These are phyloP conservation scores for Oscheius sp. DNA, from an alignment of 2,888 invertebrate species.

Conservation along the genomic window DNA sequence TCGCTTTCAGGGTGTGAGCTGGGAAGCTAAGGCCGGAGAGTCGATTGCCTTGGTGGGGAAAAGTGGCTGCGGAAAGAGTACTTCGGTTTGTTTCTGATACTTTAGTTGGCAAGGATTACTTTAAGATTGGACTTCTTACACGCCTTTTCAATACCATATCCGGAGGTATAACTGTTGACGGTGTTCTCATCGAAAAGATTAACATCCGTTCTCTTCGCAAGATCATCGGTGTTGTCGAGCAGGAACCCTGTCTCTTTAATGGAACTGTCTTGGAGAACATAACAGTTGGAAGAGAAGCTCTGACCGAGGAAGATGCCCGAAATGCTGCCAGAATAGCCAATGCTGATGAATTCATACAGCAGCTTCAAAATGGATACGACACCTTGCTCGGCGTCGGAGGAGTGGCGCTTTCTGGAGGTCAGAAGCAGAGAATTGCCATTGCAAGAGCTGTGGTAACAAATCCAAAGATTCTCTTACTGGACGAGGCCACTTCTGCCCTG, in stretches of 20 bases:
- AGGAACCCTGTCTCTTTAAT: constrained; percentile 59
- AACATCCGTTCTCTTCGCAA: constrained; percentile 41
- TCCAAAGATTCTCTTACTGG: constrained; percentile 73
- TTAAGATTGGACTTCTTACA: constrained; percentile 46
- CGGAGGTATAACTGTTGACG: constrained; percentile 53
- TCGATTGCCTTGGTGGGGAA: constrained; percentile 59
- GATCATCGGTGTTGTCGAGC: constrained; percentile 54
- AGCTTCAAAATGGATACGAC: constrained; percentile 52
- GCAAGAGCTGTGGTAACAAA: constrained; percentile 73
- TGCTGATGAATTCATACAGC: constrained; percentile 61
- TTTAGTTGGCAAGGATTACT: neutral
- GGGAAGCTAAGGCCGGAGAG: constrained; percentile 49
- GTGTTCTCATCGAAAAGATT: constrained; percentile 42
- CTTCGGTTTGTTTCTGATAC: constrained; percentile 41
- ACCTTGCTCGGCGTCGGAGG: constrained; percentile 74
- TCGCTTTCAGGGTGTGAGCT: constrained; percentile 33
- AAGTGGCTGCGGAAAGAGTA: constrained; percentile 62
- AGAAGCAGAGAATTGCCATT: constrained; percentile 74
- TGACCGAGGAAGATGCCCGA: constrained; percentile 34
- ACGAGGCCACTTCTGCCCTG: constrained; percentile 75
- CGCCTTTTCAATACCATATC: constrained; percentile 43
- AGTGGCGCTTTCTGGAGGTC: constrained; percentile 74
- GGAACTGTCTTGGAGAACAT: constrained; percentile 59
- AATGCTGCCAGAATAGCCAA: constrained; percentile 53
- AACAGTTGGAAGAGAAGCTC: constrained; percentile 42